Evolutionary conservation across 1,140 invertebrate species (phyloP).

Genomic region (Nilaparvata lugens): DNA sequence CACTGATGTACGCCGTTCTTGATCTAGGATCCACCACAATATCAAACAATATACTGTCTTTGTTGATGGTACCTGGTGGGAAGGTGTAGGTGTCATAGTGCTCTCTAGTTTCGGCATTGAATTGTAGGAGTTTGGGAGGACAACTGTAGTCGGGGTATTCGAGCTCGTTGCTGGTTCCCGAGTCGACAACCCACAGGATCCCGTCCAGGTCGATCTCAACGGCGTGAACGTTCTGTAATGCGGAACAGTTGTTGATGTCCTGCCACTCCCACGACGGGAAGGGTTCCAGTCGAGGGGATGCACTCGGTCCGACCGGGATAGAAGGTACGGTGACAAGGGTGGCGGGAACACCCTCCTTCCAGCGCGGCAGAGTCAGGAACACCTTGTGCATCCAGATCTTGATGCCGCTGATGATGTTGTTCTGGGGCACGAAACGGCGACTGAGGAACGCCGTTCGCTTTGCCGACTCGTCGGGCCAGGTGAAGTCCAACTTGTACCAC

Average conservation of each 20-base stretch:
- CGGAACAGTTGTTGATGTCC: conserved; percentile 45
- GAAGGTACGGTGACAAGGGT: conserved; percentile 49
- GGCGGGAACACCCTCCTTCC: conserved; percentile 52
- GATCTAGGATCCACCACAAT: conserved; percentile 8
- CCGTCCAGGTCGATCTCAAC: conserved; percentile 57
- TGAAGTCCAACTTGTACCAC: conserved; percentile 36
- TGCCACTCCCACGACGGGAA: conserved; percentile 60
- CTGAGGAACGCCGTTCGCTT: conserved; percentile 37
- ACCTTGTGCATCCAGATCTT: conserved; percentile 51
- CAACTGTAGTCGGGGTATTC: conserved; percentile 41
- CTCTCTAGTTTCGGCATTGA: conserved; percentile 45
- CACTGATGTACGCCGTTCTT: conserved; percentile 52
- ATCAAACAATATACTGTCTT: conserved; percentile 7
- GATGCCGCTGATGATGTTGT: conserved; percentile 50
- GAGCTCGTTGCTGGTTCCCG: conserved; percentile 43
- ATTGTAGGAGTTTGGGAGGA: conserved; percentile 53
- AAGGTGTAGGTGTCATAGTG: neutral
- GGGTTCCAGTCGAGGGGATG: conserved; percentile 48
- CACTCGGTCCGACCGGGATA: conserved; percentile 35
- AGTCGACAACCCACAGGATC: conserved; percentile 61
- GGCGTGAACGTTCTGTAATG: conserved; percentile 58
- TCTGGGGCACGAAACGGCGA: conserved; percentile 46
- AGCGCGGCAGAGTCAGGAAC: conserved; percentile 52
- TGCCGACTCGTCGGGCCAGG: conserved; percentile 34
- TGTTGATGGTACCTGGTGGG: neutral